Conservation (phyloP, 2,113 vertebrate species). For the Clarias macrocephalus region DNA sequence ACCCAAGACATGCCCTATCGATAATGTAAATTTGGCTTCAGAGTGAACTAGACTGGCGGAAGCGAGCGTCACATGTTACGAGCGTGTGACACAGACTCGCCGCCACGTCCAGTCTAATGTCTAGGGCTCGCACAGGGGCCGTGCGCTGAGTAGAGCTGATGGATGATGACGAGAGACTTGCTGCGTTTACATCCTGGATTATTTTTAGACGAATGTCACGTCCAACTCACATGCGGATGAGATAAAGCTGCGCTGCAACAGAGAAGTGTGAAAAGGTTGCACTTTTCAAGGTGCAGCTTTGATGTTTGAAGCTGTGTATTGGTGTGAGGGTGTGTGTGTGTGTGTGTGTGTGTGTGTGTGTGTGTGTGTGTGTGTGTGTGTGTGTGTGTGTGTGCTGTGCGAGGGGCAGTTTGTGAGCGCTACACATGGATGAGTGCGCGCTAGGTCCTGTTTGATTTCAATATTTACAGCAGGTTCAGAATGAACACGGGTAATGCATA, state of each 20-base stretch:
- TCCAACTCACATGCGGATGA: background rate
- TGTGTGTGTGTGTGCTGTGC: conserved; percentile 2
- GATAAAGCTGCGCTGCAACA: background rate
- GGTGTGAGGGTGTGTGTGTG: background rate
- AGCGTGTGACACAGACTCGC: conserved; percentile 15
- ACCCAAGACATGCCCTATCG: conserved; percentile 22
- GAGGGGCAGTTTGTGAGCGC: conserved; percentile 44
- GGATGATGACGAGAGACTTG: background rate
- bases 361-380: too few relatives aligned
- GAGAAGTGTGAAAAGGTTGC: background rate
- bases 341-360: too few relatives aligned
- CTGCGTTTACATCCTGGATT: background rate
- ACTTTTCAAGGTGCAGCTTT: conserved; percentile 18
- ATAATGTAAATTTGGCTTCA: conserved; percentile 42
- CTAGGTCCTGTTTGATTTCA: conserved; percentile 39
- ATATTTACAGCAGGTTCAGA: conserved; percentile 26
- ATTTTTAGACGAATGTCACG: conserved; percentile 18
- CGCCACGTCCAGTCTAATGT: background rate
- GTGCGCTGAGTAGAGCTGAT: background rate
- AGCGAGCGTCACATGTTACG: conserved; percentile 36
- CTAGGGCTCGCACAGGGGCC: background rate
- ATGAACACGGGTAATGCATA: background rate
- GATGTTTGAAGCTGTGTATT: background rate
- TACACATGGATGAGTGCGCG: conserved; percentile 25
- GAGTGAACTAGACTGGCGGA: background rate